These are phyloP conservation scores for Pseudomyrmex gracilis DNA, from an alignment of 1,140 invertebrate genomes.

Conservation along the genomic window DNA sequence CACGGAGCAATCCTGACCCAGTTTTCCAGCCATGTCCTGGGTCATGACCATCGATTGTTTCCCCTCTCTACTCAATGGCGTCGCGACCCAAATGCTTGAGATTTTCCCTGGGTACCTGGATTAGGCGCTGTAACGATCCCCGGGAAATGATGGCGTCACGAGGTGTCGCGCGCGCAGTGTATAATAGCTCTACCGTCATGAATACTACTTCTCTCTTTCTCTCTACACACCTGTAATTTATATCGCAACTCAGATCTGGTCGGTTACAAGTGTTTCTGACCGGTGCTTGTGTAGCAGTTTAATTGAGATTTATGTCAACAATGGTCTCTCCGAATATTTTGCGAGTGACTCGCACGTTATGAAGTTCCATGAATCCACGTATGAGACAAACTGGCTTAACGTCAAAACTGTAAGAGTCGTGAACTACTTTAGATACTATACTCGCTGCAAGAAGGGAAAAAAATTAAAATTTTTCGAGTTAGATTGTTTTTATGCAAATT, in stretches of 20 bases:
- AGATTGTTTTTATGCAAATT: too few relatives aligned
- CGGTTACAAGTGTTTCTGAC: conserved; percentile 40
- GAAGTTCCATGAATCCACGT: too few relatives aligned
- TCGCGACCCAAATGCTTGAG: conserved; percentile 68
- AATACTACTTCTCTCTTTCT: conserved; percentile 2
- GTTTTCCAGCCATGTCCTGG: conserved; percentile 69
- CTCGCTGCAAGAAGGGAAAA: neutral
- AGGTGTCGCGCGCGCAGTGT: conserved; percentile 11
- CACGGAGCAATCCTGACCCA: conserved; percentile 69
- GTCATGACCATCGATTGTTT: conserved; percentile 75
- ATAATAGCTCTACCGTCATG: conserved; percentile 1
- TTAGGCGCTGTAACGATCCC: conserved; percentile 44
- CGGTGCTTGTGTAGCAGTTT: conserved; percentile 21
- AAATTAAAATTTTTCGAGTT: too few relatives aligned
- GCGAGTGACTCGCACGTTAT: conserved; percentile 1
- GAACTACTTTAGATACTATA: neutral
- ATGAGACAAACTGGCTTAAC: neutral
- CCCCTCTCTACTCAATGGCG: conserved; percentile 65
- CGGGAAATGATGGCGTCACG: conserved; percentile 42
- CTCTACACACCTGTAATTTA: conserved; percentile 6
- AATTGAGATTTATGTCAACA: conserved; percentile 48
- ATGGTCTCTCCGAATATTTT: conserved; percentile 42
- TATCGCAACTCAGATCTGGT: conserved; percentile 11
- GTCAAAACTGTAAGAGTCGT: neutral
- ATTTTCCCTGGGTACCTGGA: conserved; percentile 37